Evolutionary conservation across 2,888 invertebrate species (phyloP), one percentile per base, ranked within the genome.

Genomic region (Eutolmus rufibarbis): DNA sequence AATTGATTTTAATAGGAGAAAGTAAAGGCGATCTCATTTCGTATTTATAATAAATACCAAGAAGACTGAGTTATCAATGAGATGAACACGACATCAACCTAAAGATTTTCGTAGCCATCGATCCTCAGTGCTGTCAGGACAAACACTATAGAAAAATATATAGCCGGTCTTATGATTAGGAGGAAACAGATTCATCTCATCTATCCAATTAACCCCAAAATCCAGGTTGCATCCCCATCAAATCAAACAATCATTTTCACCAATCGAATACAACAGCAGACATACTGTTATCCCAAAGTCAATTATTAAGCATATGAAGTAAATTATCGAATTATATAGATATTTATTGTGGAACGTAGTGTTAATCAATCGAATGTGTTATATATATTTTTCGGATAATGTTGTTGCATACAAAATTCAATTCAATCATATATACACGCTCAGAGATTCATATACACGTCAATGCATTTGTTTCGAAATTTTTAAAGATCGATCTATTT

Each of bases 21-120:
- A 79, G 28, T 79, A 28, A 28, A 66, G 28, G n/a, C 14, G 74
- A 85, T 85, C 82, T 82, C 56, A 82, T 81, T 81, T 81, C 34
- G 81, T 81, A 81, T 56, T 43, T 34, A 81, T 81, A 81, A 81
- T 81, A 82, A 82, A 82, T 37, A 51, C 34, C 43, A 84, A 74
- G 57, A 85, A 85, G 85, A 85, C 85, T 85, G 85, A 85, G 85
- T 85, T 85, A 85, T 84, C 82, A 84, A 43, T 57, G 85, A 85
- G 74, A 85, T 74, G 40, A 57, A 23, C 34, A 56, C 51, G 51
- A 81, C 16, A 82, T n/a, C 74, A 43, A 85, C 43, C 74, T 43
- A 74, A 85, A 57, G 28, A 85, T 85, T 74, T 74, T 85, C n/a
- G 37, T 56, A 74, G 74, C 85, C 85, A 85, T 85, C 85, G 85